These are phyloP conservation scores for Myotis pilosus DNA, from an alignment of 2,797 vertebrate species.

Conservation along the genomic window DNA sequence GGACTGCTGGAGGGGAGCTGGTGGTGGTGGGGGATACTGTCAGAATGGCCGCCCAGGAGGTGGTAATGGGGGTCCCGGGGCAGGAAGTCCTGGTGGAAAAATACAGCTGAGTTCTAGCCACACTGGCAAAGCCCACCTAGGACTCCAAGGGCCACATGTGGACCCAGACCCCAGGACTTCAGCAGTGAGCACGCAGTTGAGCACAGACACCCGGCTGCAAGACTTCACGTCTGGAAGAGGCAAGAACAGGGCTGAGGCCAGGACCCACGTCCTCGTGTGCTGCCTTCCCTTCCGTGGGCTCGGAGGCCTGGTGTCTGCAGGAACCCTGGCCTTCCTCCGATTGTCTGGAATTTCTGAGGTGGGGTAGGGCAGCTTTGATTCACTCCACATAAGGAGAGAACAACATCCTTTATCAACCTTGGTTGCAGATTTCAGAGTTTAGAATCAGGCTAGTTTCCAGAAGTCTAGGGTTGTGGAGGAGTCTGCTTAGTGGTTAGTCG, in stretches of 20 bases:
- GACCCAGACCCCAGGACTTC: not conserved
- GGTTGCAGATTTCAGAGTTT: not conserved
- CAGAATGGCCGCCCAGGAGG: accelerated
- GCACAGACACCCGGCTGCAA: accelerated
- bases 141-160: accelerated
- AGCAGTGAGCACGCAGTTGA: not conserved
- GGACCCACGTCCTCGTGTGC: not conserved
- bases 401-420: not conserved
- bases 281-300: not conserved
- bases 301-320: accelerated
- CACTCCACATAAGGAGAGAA: not conserved
- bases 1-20: not conserved
- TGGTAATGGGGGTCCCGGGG: accelerated
- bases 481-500: not conserved
- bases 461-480: not conserved
- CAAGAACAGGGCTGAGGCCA: not conserved
- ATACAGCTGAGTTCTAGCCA: not conserved
- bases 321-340: not conserved
- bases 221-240: not conserved
- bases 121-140: not conserved
- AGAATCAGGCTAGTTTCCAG: not conserved
- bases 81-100: not conserved
- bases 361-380: not conserved
- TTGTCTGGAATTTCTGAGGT: not conserved
- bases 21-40: accelerated